Base-by-base conservation (phyloP, 2,797 vertebrate species). In the Uromys caudimaculatus region DNA sequence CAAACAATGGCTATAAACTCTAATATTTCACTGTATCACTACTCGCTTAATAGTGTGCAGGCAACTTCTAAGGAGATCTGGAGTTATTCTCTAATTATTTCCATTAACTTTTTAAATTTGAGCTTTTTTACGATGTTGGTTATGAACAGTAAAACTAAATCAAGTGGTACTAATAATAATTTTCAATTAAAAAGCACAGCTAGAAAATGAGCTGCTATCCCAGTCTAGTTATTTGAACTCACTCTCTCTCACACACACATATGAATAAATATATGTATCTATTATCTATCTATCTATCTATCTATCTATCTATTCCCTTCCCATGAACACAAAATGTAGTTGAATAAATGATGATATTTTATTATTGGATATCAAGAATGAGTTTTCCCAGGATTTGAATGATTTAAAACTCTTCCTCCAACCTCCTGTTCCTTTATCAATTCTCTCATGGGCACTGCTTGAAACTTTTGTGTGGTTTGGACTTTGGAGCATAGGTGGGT, bases 131-230 rank as follows among this genome's bases (percentile, higher is more conserved):
- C 8, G 4, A 96, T 91, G 78, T 81, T 95, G 62, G 2, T 90
- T 92, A 50, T 96, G 96, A 98, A 67, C 0, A 96, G n/a, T 94
- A 97, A 96, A 98, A 97, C 71, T 84, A 87, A 98, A 97, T 97
- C 96, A 97, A 98, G 94, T 95, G 32, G 78, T 95, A 90, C 60
- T 94, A 88, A 10, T 97, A 96, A 90, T 95, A 73, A 90, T 97
- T 98, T 98, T 97, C 17, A 88, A 96, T 97, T 97, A 95, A 71
- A 62, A 96, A 97, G 86, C 73, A 29, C 52, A 96, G 92, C 35
- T 67, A 64, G 19, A 95, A 91, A 52, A 62, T 91, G 62, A 93
- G n/a, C 32, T 93, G 38, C 14, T 94, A 23, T 50, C 67, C 92
- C 27, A 29, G 58, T 91, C 13, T 84, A 6, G 6, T 96, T 97